phyloP scores from a whole-genome alignment of 1,140 invertebrate species.

The Aphelinus certus region DNA sequence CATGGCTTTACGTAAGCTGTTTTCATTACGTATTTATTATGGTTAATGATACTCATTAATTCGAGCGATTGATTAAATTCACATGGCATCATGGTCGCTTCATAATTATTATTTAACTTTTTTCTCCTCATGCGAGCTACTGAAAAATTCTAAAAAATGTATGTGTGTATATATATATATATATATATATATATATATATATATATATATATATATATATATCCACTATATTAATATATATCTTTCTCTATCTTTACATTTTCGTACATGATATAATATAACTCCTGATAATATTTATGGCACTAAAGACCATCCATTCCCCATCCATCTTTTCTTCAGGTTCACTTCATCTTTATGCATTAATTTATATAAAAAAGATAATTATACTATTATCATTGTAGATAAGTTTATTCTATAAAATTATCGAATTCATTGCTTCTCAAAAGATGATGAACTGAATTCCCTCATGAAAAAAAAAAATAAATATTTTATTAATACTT shows the following conservation, averaged over 20 bases:
- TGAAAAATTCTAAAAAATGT: slow-evolving; percentile 36
- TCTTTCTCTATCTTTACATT: no score
- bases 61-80: slow-evolving; percentile 27
- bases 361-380: no score
- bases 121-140: slow-evolving; percentile 18
- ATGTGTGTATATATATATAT: neutral
- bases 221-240: neutral
- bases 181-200: neutral
- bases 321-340: no score
- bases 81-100: slow-evolving; percentile 20
- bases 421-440: neutral
- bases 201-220: neutral
- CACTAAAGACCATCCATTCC: no score
- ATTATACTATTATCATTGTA: no score
- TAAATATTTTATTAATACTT: neutral
- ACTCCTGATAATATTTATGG: no score
- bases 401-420: no score
- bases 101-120: neutral
- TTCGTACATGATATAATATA: no score
- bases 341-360: no score
- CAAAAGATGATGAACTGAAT: neutral
- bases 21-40: slow-evolving; percentile 14
- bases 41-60: slow-evolving; percentile 33
- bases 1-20: slow-evolving; percentile 41
- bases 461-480: no score